These are phyloP conservation scores for Drosophila bocqueti DNA, from an alignment of 1,140 invertebrate genomes.

Conservation along the genomic window DNA sequence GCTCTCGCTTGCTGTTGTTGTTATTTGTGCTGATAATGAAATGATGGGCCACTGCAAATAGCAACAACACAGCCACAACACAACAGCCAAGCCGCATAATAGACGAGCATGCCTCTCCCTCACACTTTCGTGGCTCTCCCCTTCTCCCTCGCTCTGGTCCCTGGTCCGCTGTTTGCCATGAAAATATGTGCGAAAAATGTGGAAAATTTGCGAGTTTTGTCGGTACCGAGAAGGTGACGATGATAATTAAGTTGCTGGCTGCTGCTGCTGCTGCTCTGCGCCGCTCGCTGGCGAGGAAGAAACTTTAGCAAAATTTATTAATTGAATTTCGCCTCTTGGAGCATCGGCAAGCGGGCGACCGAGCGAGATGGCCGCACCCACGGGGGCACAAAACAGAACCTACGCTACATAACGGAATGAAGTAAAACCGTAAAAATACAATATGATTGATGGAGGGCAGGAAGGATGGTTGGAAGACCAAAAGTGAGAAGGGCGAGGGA, in stretches of 20 bases:
- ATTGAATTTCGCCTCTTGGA: slow-evolving; percentile 56
- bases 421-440: slow-evolving; percentile 22
- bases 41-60: slow-evolving; percentile 53
- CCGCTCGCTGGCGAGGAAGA: slow-evolving; percentile 15
- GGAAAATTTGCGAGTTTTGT: slow-evolving; percentile 48
- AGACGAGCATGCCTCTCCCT: slow-evolving; percentile 2
- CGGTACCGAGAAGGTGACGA: slow-evolving; percentile 24
- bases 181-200: slow-evolving; percentile 47
- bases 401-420: background rate
- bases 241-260: slow-evolving; percentile 69
- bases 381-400: slow-evolving; percentile 7
- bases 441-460: slow-evolving; percentile 35
- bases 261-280: slow-evolving; percentile 16
- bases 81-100: slow-evolving; percentile 31
- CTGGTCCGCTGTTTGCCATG: slow-evolving; percentile 22
- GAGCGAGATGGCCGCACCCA: slow-evolving; percentile 22
- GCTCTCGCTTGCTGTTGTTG: slow-evolving; percentile 32
- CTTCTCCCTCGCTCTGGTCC: background rate
- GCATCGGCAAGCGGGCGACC: background rate
- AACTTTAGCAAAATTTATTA: slow-evolving; percentile 64
- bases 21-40: slow-evolving; percentile 60
- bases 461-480: background rate
- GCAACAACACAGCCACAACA: slow-evolving; percentile 24
- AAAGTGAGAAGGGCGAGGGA: background rate
- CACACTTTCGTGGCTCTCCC: background rate